Percentiles rank a stretch among this genome's conserved stretches.
These are phyloP conservation scores for Daubentonia madagascariensis DNA, from an alignment of 2,113 vertebrate species.

Conservation along the genomic window DNA sequence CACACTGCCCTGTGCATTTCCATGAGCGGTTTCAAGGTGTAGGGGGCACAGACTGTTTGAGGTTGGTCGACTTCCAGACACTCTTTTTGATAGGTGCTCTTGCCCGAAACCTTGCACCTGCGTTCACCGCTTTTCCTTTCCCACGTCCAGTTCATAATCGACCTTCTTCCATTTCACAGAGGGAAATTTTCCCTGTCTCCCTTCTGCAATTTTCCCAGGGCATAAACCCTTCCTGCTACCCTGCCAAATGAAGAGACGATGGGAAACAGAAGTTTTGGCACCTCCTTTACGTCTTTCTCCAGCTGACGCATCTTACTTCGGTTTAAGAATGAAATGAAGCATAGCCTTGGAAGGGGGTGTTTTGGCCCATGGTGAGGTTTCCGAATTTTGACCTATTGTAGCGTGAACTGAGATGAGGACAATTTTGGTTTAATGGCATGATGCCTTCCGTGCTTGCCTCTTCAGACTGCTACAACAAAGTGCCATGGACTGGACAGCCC, in stretches of 20 bases:
- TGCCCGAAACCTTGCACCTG: neutral
- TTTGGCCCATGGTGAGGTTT: neutral
- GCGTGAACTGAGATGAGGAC: neutral
- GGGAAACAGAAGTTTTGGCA: neutral
- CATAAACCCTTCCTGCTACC: neutral
- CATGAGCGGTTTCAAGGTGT: neutral
- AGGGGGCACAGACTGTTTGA: neutral
- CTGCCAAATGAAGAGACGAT: neutral
- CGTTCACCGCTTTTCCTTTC: neutral
- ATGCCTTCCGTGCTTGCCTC: neutral
- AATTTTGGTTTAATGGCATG: neutral
- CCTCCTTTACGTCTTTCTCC: too few species aligned
- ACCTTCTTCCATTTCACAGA: too few species aligned
- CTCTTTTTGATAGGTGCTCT: neutral
- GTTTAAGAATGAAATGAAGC: neutral
- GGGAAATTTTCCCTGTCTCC: neutral
- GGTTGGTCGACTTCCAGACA: neutral
- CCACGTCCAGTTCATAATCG: too few species aligned
- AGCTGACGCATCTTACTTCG: neutral
- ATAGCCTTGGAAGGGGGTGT: neutral
- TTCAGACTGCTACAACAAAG: too few species aligned
- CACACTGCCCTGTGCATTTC: accelerated
- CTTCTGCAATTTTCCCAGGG: neutral
- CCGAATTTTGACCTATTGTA: neutral
- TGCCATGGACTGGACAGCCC: too few species aligned